Evolutionary conservation across 1,140 invertebrate genomes (phyloP), one percentile per base, ranked within the genome.

Genomic region (Nymphalis io): DNA sequence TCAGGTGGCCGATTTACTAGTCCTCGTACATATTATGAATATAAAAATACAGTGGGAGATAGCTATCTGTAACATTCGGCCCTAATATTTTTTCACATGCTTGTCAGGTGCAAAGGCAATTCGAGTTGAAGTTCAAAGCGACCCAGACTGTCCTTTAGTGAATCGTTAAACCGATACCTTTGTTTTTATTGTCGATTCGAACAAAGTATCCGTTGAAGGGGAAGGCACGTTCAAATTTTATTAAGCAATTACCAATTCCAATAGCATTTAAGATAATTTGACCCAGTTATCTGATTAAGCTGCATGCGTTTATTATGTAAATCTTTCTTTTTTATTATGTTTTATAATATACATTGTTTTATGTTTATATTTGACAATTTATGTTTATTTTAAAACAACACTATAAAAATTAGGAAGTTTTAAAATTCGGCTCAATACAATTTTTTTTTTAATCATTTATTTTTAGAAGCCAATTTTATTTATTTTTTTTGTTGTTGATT

Each of bases 21-120:
- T n/a, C n/a, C n/a, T n/a, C n/a, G n/a, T n/a, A n/a, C n/a, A n/a
- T n/a, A n/a, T n/a, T n/a, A n/a, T n/a, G n/a, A n/a, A n/a, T n/a
- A n/a, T n/a, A n/a, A n/a, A n/a, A n/a, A n/a, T n/a, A n/a, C n/a
- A n/a, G n/a, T n/a, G n/a, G n/a, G n/a, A n/a, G n/a, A n/a, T n/a
- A n/a, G n/a, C n/a, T n/a, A n/a, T n/a, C n/a, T n/a, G n/a, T n/a
- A 20, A 51, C 8, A 51, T 21, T 51, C n/a, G 15, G 16, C 11
- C 23, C n/a, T 55, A 27, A 23, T 55, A 6, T n/a, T 16, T 55
- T 66, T 71, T 72, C 38, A 51, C 38, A 64, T 64, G 51, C 76
- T 73, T 68, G 79, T 79, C 82, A 83, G 81, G 81, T 84, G 79
- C 79, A 81, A 75, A 65, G 69, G 76, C 81, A 77, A 84, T 85